Conservation (phyloP, 1,140 invertebrate species). For the Pogonus chalceus region DNA sequence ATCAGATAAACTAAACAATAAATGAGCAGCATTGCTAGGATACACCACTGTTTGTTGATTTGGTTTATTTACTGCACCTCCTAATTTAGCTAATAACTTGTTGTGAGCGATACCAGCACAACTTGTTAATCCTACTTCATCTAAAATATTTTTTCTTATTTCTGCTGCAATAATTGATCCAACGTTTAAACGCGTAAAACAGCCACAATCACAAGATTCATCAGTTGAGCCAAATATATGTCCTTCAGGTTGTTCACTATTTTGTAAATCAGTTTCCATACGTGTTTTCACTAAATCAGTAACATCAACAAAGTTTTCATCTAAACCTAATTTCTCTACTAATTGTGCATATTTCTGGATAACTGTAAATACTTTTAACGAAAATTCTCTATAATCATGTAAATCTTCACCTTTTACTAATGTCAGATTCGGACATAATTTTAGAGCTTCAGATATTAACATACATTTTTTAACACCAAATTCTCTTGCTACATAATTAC, state of each 20-base stretch:
- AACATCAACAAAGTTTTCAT: slow-evolving; percentile 71
- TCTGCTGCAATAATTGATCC: slow-evolving; percentile 59
- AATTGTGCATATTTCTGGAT: slow-evolving; percentile 54
- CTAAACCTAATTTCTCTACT: slow-evolving; percentile 68
- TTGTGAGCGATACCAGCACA: slow-evolving; percentile 77
- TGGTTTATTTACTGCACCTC: slow-evolving; percentile 60
- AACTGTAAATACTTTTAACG: slow-evolving; percentile 54
- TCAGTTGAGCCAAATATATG: slow-evolving; percentile 43
- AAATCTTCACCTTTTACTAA: slow-evolving; percentile 67
- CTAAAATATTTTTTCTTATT: slow-evolving; percentile 53
- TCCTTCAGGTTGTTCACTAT: slow-evolving; percentile 36
- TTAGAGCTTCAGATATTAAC: slow-evolving; percentile 54
- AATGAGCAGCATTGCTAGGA: slow-evolving; percentile 48
- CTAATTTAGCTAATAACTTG: slow-evolving; percentile 72
- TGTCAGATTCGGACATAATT: slow-evolving; percentile 55
- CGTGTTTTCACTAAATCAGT: slow-evolving; percentile 51
- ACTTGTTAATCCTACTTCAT: slow-evolving; percentile 59
- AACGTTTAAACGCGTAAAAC: slow-evolving; percentile 49
- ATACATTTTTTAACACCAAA: slow-evolving; percentile 65
- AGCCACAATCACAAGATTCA: slow-evolving; percentile 58
- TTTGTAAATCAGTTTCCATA: slow-evolving; percentile 29
- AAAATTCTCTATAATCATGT: slow-evolving; percentile 58
- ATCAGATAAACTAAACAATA: slow-evolving; percentile 51
- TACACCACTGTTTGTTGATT: slow-evolving; percentile 71
- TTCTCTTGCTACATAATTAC: slow-evolving; percentile 64